Conservation (phyloP, 2,888 invertebrate genomes). For the Chrysina gloriosa region DNA sequence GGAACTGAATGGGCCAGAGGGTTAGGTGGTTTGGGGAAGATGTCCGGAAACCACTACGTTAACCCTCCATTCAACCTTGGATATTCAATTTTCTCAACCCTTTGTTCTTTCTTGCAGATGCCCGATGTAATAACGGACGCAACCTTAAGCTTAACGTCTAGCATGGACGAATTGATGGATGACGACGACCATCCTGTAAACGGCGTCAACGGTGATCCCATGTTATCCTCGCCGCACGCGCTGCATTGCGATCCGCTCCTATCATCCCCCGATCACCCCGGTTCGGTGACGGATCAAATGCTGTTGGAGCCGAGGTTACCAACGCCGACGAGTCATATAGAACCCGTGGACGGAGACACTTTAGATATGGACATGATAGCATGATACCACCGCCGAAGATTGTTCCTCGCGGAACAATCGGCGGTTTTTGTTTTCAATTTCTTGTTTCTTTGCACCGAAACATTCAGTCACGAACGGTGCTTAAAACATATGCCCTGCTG, state of each 20-base stretch:
- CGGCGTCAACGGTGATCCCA: constrained; percentile 64
- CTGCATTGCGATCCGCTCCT: constrained; percentile 74
- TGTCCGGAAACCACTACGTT: no score
- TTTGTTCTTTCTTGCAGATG: constrained; percentile 65
- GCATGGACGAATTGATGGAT: constrained; percentile 73
- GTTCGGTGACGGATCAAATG: constrained; percentile 74
- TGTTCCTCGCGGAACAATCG: constrained; percentile 20
- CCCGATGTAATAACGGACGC: constrained; percentile 70
- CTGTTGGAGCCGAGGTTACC: constrained; percentile 66
- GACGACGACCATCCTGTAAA: constrained; percentile 63
- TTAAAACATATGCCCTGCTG: neutral
- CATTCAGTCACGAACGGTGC: constrained; percentile 18
- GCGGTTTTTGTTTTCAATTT: neutral
- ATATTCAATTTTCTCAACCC: constrained; percentile 24
- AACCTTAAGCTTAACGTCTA: constrained; percentile 68
- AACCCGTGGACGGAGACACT: constrained; percentile 67
- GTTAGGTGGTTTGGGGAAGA: no score
- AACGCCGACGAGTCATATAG: constrained; percentile 63
- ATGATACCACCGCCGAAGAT: constrained; percentile 57
- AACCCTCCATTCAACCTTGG: no score
- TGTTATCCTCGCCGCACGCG: constrained; percentile 67
- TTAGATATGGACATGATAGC: constrained; percentile 69
- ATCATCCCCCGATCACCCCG: constrained; percentile 68
- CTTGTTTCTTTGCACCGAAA: constrained; percentile 21
- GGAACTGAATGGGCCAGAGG: no score